Conservation (phyloP, 2,888 invertebrate species). For the Cryptosula pallasiana region DNA sequence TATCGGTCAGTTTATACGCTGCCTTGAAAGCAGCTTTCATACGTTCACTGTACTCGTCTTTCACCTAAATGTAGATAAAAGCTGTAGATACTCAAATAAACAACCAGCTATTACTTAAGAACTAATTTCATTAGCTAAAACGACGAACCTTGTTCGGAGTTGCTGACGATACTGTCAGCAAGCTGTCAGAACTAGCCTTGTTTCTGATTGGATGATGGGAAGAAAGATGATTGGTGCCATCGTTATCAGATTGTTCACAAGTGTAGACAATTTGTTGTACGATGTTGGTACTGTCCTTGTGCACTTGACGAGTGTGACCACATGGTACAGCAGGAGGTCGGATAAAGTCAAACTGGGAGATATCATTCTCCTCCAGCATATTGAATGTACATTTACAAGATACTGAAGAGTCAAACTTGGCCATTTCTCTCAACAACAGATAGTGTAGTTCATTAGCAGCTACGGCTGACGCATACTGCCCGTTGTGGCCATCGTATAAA, state of each 20-base stretch:
- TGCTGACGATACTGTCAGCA: neutral
- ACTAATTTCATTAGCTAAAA: no score
- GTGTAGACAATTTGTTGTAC: constrained; percentile 42
- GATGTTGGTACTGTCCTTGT: constrained; percentile 37
- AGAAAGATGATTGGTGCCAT: constrained; percentile 24
- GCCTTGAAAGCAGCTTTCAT: constrained; percentile 40
- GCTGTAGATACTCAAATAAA: neutral
- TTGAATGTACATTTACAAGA: constrained; percentile 37
- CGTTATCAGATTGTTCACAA: constrained; percentile 34
- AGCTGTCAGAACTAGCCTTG: neutral
- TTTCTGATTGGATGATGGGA: constrained; percentile 22
- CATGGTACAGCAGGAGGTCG: constrained; percentile 29
- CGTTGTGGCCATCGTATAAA: constrained; percentile 48
- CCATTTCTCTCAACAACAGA: constrained; percentile 42
- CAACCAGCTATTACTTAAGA: neutral
- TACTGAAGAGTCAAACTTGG: constrained; percentile 44
- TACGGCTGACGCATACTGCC: constrained; percentile 43
- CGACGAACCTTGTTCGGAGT: no score
- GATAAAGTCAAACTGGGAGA: constrained; percentile 31
- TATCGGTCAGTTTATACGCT: constrained; percentile 42
- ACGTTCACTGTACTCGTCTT: constrained; percentile 27
- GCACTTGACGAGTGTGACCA: constrained; percentile 28
- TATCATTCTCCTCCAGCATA: constrained; percentile 33
- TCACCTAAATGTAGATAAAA: neutral
- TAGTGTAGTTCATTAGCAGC: constrained; percentile 45